Base-by-base conservation (phyloP, 2,797 vertebrate species). In the Gymnothorax javanicus region DNA sequence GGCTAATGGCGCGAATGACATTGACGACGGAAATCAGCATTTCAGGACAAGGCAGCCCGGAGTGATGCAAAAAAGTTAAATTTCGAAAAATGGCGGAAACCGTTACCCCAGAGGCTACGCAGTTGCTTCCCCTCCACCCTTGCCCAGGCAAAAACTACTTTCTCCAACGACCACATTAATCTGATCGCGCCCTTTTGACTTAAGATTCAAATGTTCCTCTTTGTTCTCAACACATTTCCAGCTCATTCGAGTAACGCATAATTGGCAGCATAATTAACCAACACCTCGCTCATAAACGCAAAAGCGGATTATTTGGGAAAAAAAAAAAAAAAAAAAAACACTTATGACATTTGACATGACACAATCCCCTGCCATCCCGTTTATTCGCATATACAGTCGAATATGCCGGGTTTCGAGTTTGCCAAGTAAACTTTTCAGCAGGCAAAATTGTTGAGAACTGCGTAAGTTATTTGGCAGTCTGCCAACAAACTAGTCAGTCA, bases 91-190 rank as follows among this genome's bases (percentile, higher is more conserved):
- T 87, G 27, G 83, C 54, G 87, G 52, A 77, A 88, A 84, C 62
- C 56, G 50, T 33, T 7, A 43, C n/a, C 25, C 57, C 25, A 50
- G 23, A 88, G 67, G 59, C 85, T 67, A 86, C 62, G 60, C 73
- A 71, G 87, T 81, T 59, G 57, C 85, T 13, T 60, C 89, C 85
- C 85, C 64, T 75, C 50, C 67, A 82, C 87, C 73, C 79, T 52
- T 64, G 81, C 67, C 88, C 86, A 87, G 25, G 86, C 87, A 87
- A 83, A 25, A 7, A 12, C 84, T 83, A 25, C 84, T 90, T 91
- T 91, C 86, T 92, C 87, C 89, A 86, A 83, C 82, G 84, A 57
- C 27, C 85, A 85, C 86, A 88, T 87, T 88, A 89, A 88, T 91
- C 88, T 89, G 88, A 58, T 85, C 82, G 58, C 73, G 77, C 57